Base-by-base conservation (phyloP, 1,140 invertebrate species). In the Zaprionus davidi region DNA sequence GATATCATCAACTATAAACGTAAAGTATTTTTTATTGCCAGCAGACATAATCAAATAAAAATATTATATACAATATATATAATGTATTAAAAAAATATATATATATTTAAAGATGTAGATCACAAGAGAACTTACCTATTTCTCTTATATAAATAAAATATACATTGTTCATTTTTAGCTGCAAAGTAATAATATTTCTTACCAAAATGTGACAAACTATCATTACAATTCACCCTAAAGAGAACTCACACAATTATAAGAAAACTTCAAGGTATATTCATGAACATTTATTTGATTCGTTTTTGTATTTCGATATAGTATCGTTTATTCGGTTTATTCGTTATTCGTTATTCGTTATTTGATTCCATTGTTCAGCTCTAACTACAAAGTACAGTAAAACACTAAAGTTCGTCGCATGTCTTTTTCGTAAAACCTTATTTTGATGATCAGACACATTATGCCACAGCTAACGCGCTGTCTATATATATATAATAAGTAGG, bases 361-460 rank as follows among this genome's bases (percentile, higher is more conserved):
- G 51, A 58, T 73, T 78, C 68, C 67, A 71, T 79, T 81, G 63
- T 76, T 76, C 72, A 78, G 58, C 72, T 56, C 74, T 72, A 81
- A 73, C 81, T 78, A 82, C 68, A 38, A 31, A 46, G 55, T 83
- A 73, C 53, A 74, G 49, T 82, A 82, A 71, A 24, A 51, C 46
- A 24, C 20, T 51, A 22, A 66, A 12, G 65, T 66, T 55, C 44
- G 81, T 86, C 81, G 56, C 68, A 85, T 82, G 71, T 79, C 82
- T 79, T 65, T 77, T 41, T 26, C 68, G 55, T 84, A 81, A 71
- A 81, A 71, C 78, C 76, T 83, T 76, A 78, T 75, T 57, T 80
- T 81, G 77, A 71, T 74, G 76, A 74, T 82, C 76, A 68, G 71
- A 78, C 81, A 82, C 82, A 20, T 84, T 74, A 81, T 51, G 58